Percentiles rank a stretch among this genome's conserved stretches.
Conservation (phyloP, 2,113 vertebrate species). For the Cranoglanis bouderius region DNA sequence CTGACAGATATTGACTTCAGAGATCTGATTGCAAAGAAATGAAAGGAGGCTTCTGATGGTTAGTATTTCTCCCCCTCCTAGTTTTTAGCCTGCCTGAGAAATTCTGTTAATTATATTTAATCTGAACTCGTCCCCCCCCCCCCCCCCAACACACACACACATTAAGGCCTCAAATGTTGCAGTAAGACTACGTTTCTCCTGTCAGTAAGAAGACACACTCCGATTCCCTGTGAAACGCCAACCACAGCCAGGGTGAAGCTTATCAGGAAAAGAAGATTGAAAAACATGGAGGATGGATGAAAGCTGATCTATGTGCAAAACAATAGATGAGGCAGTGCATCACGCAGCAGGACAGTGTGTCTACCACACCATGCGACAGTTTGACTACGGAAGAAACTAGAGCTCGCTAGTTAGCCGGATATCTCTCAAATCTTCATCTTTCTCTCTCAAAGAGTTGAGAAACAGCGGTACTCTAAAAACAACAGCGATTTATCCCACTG, state of each 20-base stretch:
- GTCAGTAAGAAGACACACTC: background rate
- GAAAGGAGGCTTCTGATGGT: background rate
- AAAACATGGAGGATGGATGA: background rate
- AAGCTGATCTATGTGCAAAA: background rate
- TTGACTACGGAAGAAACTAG: background rate
- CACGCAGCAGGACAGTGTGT: background rate
- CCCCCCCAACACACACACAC: too few species aligned
- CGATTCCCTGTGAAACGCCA: background rate
- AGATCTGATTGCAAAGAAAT: background rate
- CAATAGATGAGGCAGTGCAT: slow-evolving; percentile 1
- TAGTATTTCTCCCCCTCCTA: too few species aligned
- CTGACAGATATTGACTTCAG: background rate
- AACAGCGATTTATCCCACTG: background rate
- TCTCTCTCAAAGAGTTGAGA: background rate
- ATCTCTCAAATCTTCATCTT: background rate
- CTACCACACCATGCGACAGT: background rate
- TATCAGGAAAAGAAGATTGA: background rate
- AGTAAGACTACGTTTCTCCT: background rate
- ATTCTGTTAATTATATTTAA: background rate
- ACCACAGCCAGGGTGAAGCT: background rate
- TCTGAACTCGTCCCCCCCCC: background rate
- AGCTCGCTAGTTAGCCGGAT: background rate
- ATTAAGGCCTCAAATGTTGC: background rate
- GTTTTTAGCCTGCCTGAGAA: background rate
- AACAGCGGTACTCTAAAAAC: background rate